phyloP scores from a whole-genome alignment of 2,797 vertebrate genomes.

The Oreochromis grahami region DNA sequence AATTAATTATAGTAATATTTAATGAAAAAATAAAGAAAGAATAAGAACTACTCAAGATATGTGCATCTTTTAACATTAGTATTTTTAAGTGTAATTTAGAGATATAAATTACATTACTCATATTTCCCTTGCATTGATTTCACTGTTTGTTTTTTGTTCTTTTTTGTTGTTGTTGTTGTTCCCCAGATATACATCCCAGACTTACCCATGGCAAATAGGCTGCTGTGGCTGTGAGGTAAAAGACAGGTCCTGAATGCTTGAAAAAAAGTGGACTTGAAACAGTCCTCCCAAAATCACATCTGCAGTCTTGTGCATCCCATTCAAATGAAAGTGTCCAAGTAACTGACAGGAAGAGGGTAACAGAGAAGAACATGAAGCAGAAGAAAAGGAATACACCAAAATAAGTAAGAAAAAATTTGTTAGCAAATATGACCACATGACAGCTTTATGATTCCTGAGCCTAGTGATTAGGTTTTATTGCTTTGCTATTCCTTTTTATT shows the following conservation, averaged over 20 bases:
- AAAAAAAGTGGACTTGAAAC: conserved; percentile 58
- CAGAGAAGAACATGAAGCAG: not conserved
- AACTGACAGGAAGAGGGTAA: conserved; percentile 17
- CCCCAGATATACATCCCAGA: not conserved
- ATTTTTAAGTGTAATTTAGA: not conserved
- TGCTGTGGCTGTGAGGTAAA: conserved; percentile 65
- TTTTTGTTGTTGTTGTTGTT: not conserved
- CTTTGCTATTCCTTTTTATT: not conserved
- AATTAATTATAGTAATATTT: not conserved
- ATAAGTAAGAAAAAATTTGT: conserved; percentile 1
- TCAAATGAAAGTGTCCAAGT: conserved; percentile 47
- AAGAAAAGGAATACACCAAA: not conserved
- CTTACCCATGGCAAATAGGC: conserved; percentile 46
- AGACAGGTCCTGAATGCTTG: conserved; percentile 55
- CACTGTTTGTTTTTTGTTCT: not conserved
- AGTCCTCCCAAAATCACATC: conserved; percentile 69
- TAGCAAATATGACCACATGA: conserved; percentile 26
- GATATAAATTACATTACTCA: not conserved
- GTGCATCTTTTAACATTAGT: not conserved
- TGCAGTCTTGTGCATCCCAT: conserved; percentile 55
- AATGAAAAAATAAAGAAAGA: not conserved
- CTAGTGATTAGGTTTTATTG: not conserved
- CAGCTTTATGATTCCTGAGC: not conserved
- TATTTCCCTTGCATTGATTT: not conserved
- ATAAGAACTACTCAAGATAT: not conserved